Evolutionary conservation across 1,140 invertebrate genomes (phyloP), one percentile per base, ranked within the genome.

Genomic region (Leptonema lineaticorne): DNA sequence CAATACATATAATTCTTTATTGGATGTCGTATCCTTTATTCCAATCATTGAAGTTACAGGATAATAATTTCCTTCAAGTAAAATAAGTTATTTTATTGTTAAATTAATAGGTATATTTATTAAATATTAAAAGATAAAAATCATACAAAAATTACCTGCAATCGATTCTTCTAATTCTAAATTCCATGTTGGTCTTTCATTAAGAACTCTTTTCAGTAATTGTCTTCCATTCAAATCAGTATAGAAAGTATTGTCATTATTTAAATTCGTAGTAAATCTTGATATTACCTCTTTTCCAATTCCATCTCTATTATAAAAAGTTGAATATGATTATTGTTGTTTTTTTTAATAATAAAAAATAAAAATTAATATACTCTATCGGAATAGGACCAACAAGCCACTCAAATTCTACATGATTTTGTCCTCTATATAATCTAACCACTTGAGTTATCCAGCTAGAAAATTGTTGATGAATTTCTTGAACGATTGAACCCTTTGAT

Each of bases 161-260:
- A 94, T 80, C 14, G 86, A 81, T 67, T 97, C 90, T 0, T 85
- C 78, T n/a, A 95, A 58, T 0, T 83, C 77, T 0, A 90, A 8
- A 27, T 83, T 82, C 89, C 88, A 98, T 1, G 90, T 90, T 4
- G 91, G 88, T 24, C 95, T 79, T 62, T 85, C 86, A 76, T 97
- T 85, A 45, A 88, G 77, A 64, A 84, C 80, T 58, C 96, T 83
- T 73, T 89, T 86, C 28, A 98, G 75, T 76, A 94, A 88, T 80
- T 98, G 92, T 37, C 96, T 82, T 0, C 95, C 96, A 80, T 98
- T 99, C 0, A 93, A 90, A 78, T 99, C 97, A 0, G 96, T 99
- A 75, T 90, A 96, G 77, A 98, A 98, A 0, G 83, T 80, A 0
- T 84, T 85, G 3, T 88, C 81, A 0, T 88, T 88, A 0, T 84